Conservation (phyloP, 2,888 invertebrate species). For the Oscheius sp. region DNA sequence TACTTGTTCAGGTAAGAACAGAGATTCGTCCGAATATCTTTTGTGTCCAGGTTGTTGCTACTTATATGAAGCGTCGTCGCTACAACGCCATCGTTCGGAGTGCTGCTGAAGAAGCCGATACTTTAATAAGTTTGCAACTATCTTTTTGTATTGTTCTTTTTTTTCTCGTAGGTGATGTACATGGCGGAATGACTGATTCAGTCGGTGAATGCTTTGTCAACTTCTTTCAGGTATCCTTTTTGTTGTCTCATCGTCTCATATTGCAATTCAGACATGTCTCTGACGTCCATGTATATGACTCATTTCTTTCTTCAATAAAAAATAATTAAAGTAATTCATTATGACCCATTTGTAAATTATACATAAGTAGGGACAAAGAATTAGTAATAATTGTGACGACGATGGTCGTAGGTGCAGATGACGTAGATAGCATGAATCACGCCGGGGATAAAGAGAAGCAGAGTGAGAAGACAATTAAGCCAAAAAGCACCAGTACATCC, state of each 20-base stretch:
- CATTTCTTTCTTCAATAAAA: not conserved
- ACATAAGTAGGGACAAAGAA: not conserved
- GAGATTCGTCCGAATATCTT: no score
- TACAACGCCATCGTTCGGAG: slow-evolving; percentile 42
- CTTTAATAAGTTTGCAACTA: slow-evolving; percentile 17
- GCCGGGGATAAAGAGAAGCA: slow-evolving; percentile 34
- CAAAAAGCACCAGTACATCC: slow-evolving; percentile 26
- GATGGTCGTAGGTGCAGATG: slow-evolving; percentile 23
- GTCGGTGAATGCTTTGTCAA: slow-evolving; percentile 39
- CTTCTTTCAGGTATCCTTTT: slow-evolving; percentile 32
- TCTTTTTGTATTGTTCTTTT: not conserved
- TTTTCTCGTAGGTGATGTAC: slow-evolving; percentile 25
- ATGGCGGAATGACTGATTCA: slow-evolving; percentile 38
- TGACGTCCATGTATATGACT: not conserved
- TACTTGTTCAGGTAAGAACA: slow-evolving; percentile 55
- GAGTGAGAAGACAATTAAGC: slow-evolving; percentile 27
- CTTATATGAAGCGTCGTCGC: slow-evolving; percentile 41
- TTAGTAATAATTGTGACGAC: not conserved
- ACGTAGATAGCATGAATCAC: slow-evolving; percentile 34
- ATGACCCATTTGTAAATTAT: not conserved
- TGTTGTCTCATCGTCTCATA: no score
- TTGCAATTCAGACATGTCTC: not conserved
- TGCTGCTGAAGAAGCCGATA: slow-evolving; percentile 50
- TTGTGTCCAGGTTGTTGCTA: slow-evolving; percentile 35
- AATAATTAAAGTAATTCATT: slow-evolving; percentile 1